A percentile compares a stretch with the other conserved stretches of the same genome.
These are phyloP conservation scores for Pogonocichla stellata DNA, from an alignment of 2,113 vertebrate species.

Conservation along the genomic window DNA sequence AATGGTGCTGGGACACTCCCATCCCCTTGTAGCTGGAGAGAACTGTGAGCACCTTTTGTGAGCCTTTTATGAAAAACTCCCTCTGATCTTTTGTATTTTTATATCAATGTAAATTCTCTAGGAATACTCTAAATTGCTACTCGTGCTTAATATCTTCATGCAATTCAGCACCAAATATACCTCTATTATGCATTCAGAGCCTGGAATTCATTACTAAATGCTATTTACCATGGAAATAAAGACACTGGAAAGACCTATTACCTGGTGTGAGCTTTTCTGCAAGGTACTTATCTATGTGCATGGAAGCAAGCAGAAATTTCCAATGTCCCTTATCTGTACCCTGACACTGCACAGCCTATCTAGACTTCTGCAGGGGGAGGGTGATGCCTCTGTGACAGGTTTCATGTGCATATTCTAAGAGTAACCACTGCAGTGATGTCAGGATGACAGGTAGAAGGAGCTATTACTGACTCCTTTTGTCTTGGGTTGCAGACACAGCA, in stretches of 20 bases:
- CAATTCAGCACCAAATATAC: neutral
- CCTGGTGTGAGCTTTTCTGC: neutral
- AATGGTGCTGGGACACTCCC: neutral
- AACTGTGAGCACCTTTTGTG: neutral
- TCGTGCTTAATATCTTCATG: neutral
- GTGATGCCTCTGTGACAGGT: neutral
- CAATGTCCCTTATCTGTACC: neutral
- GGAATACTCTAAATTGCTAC: neutral
- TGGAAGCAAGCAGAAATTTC: neutral
- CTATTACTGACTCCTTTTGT: neutral
- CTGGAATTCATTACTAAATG: neutral
- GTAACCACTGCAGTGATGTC: neutral
- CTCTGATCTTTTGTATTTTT: neutral
- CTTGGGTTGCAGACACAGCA: neutral
- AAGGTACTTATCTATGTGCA: neutral
- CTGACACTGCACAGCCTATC: neutral
- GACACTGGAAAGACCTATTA: neutral
- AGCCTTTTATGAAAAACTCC: neutral
- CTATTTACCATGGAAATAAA: slow-evolving; percentile 11
- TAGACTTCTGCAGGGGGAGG: neutral
- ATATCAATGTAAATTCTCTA: neutral
- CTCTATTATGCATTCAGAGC: neutral
- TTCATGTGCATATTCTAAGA: neutral
- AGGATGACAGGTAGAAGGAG: neutral
- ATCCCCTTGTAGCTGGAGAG: neutral